Base-by-base conservation (phyloP, 92 coral and sea anemone species). In the Actinernus sp. region DNA sequence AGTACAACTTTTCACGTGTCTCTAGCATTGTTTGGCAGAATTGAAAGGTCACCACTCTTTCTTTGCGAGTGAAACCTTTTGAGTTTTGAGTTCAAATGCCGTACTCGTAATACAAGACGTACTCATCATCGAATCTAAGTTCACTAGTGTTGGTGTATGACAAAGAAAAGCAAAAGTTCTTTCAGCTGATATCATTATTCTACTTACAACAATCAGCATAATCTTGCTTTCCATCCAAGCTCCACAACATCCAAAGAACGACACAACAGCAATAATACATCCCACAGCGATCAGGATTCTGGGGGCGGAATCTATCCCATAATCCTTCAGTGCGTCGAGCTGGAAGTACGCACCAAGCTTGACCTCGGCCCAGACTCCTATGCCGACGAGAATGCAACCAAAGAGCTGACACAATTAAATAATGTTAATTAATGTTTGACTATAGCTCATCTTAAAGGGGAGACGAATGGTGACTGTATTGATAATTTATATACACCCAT, bases 241-340 rank as follows among this genome's bases (percentile, higher is more conserved):
- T 20, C 91, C 91, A 64, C 91, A 78, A 43, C 91, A 78, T 0
- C 91, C 91, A 40, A 84, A 38, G 82, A 84, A 84, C 24, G 91
- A 34, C 26, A 84, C 25, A 16, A 84, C 3, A 2, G 77, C 59
- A 21, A 84, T 29, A 6, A 78, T 16, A 21, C 20, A 73, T 1
- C 91, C 91, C 27, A 63, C 77, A 0, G 82, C 91, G 30, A 84
- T 84, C 74, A 79, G 44, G 26, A 84, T 73, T 36, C 63, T 50
- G 61, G 91, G 26, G 23, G 76, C 91, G 2, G 82, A 45, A 23
- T 45, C 52, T 22, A 70, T 59, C 8, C 34, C 67, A 31, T 70
- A 70, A 4, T 23, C 22, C 8, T 45, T 17, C 22, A 45, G 21
- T 5, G 19, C 52, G 17, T 45, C 21, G 6, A 45, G 52, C 11